These are phyloP conservation scores for Pyrgilauda ruficollis DNA, from an alignment of 2,113 vertebrate genomes.

Conservation along the genomic window DNA sequence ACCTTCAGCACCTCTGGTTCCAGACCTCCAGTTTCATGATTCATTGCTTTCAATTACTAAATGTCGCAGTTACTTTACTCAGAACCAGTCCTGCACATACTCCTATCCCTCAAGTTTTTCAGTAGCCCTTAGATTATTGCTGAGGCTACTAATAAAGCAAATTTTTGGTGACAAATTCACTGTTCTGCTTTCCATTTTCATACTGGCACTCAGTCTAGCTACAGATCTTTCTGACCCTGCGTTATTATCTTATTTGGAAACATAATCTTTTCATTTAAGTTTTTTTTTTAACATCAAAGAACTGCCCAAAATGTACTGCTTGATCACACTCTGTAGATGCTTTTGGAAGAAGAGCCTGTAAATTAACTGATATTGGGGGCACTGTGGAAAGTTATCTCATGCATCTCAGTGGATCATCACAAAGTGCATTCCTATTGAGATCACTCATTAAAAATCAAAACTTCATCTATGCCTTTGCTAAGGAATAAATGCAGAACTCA, in stretches of 20 bases:
- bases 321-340: background rate
- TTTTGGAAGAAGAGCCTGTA: background rate
- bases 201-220: background rate
- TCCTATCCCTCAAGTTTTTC: background rate
- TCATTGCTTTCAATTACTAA: slow-evolving; percentile 45
- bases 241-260: background rate
- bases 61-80: background rate
- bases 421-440: background rate
- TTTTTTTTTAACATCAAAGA: background rate
- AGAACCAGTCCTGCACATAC: background rate
- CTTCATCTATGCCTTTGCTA: background rate
- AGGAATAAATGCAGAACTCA: background rate
- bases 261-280: background rate
- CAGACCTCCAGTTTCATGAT: slow-evolving; percentile 4
- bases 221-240: background rate
- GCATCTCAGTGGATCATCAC: background rate
- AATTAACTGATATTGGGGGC: background rate
- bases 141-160: background rate
- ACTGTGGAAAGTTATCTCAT: background rate
- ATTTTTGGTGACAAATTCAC: background rate
- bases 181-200: background rate
- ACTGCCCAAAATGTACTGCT: background rate
- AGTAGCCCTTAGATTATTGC: background rate
- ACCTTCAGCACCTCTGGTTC: background rate
- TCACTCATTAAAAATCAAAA: background rate